Percentiles rank a stretch among this genome's conserved stretches.
Conservation (phyloP, 2,888 invertebrate genomes). For the Amphipyra berbera region DNA sequence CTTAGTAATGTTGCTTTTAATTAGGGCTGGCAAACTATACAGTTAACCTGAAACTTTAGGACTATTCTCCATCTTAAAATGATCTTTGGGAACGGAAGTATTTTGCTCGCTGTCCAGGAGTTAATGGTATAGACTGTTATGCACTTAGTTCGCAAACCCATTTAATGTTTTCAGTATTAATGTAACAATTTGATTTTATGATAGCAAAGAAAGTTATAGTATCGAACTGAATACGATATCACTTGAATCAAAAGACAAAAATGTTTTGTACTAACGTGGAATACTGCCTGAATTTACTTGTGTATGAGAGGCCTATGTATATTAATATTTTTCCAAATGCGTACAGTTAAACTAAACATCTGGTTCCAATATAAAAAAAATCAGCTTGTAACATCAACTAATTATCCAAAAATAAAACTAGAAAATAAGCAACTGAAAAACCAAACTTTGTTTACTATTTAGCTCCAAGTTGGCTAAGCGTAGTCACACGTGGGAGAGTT, state of each 20-base stretch:
- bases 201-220: slow-evolving; percentile 33
- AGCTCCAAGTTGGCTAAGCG: slow-evolving; percentile 11
- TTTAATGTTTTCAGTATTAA: not conserved
- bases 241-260: slow-evolving; percentile 25
- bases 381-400: slow-evolving; percentile 10
- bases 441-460: slow-evolving; percentile 33
- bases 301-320: not conserved
- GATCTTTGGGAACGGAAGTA: too few relatives aligned
- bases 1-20: slow-evolving; percentile 43
- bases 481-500: slow-evolving; percentile 32
- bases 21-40: slow-evolving; percentile 45
- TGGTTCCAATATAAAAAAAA: slow-evolving; percentile 33
- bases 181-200: slow-evolving; percentile 18
- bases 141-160: not conserved
- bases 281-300: slow-evolving; percentile 38
- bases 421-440: slow-evolving; percentile 7
- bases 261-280: slow-evolving; percentile 35
- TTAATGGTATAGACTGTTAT: not conserved
- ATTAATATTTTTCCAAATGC: slow-evolving; percentile 8
- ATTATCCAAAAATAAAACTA: slow-evolving; percentile 31
- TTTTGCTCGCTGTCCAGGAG: too few relatives aligned
- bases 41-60: slow-evolving; percentile 6
- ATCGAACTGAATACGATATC: slow-evolving; percentile 20
- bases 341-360: slow-evolving; percentile 28
- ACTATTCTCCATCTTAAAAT: not conserved